Evolutionary conservation across 2,797 vertebrate genomes (phyloP).

Genomic region (Molossus alvarezi): DNA sequence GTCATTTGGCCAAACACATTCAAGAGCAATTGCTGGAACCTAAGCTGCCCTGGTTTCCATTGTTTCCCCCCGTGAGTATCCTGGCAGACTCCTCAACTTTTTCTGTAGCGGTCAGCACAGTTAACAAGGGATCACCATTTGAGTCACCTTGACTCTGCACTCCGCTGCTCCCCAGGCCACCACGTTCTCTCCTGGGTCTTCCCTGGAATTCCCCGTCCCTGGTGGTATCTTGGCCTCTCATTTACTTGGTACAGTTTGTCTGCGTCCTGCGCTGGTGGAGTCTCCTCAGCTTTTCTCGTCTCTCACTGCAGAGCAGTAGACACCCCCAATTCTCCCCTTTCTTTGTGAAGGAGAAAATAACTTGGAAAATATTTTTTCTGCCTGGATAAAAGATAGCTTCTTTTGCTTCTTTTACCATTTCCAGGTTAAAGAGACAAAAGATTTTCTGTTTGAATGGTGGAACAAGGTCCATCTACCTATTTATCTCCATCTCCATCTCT

Average conservation of each 20-base stretch:
- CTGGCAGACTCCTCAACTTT: constrained; percentile 30
- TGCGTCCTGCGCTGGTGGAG: fast-evolving
- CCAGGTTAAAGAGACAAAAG: neutral
- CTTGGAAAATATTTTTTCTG: neutral
- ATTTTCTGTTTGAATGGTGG: neutral
- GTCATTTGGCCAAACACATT: constrained; percentile 57
- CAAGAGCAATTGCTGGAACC: constrained; percentile 54
- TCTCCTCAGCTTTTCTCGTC: neutral
- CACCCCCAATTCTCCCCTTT: neutral
- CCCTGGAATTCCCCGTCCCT: neutral
- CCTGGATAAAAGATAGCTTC: neutral
- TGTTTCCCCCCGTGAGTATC: neutral
- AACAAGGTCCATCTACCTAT: fast-evolving
- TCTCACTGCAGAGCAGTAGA: neutral
- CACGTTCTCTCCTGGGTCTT: neutral
- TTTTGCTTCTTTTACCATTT: neutral
- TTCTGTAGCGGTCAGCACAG: neutral
- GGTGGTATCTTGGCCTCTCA: fast-evolving
- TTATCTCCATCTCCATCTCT: fast-evolving
- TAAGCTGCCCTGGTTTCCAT: constrained; percentile 56
- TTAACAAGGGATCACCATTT: neutral
- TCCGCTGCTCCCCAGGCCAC: fast-evolving
- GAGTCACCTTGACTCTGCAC: neutral
- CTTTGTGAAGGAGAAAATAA: neutral
- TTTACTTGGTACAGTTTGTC: neutral